phyloP scores from a whole-genome alignment of 2,113 vertebrate genomes.

The Platysternon megacephalum region DNA sequence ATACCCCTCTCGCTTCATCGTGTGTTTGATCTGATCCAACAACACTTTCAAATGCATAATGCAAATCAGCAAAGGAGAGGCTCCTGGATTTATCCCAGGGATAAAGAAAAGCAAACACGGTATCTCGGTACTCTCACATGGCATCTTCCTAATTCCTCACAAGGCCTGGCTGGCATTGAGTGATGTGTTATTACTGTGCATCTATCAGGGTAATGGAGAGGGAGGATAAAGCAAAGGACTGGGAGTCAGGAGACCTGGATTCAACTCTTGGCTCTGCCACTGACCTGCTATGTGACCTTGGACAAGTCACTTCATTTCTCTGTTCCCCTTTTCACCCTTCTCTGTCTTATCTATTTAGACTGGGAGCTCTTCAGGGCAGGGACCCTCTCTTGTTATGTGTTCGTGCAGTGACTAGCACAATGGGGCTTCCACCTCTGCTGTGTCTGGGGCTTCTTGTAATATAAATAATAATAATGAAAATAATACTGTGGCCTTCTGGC shows the following conservation, averaged over 20 bases:
- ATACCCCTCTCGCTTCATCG: not conserved
- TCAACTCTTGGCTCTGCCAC: not conserved
- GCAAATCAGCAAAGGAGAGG: constrained; percentile 54
- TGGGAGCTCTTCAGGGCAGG: not conserved
- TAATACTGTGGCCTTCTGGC: not conserved
- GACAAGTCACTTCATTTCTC: not conserved
- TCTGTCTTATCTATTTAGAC: not conserved
- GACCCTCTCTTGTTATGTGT: not conserved
- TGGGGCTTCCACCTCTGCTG: not conserved
- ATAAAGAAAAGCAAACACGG: constrained; percentile 62
- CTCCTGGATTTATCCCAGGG: constrained; percentile 60
- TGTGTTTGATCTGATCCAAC: constrained; percentile 52
- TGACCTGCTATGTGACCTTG: rapidly evolving
- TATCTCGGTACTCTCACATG: constrained; percentile 42
- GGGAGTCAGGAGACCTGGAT: not conserved
- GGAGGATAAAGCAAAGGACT: not conserved
- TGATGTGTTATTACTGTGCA: constrained; percentile 34
- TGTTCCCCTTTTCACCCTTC: rapidly evolving
- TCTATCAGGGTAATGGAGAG: not conserved
- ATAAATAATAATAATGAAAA: not conserved
- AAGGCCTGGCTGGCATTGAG: constrained; percentile 24
- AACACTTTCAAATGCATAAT: constrained; percentile 60
- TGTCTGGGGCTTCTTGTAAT: not conserved
- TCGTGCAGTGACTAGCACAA: not conserved
- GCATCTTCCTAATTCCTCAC: constrained; percentile 33